These are phyloP conservation scores for Xestia ashworthii DNA, from an alignment of 2,888 invertebrate genomes.

Conservation along the genomic window DNA sequence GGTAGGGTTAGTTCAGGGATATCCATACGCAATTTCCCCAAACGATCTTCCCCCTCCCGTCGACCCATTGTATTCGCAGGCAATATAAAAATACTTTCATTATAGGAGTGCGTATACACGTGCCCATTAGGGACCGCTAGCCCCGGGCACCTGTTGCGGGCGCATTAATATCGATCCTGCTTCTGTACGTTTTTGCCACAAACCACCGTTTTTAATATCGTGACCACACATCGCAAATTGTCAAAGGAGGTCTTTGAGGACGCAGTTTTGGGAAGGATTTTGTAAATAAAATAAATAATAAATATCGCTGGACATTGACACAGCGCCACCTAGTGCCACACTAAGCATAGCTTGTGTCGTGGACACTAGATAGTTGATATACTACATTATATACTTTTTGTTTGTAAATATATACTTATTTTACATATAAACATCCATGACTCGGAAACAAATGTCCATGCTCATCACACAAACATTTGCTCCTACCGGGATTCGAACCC, in stretches of 20 bases:
- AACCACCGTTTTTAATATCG: constrained; percentile 41
- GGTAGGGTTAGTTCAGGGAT: not conserved
- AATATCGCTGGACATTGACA: too few species aligned
- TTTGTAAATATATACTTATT: too few species aligned
- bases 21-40: constrained; percentile 19
- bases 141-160: constrained; percentile 71
- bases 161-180: constrained; percentile 70
- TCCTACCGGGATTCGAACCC: too few species aligned
- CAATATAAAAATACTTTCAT: constrained; percentile 62
- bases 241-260: constrained; percentile 12
- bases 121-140: constrained; percentile 56
- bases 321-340: too few species aligned
- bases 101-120: constrained; percentile 50
- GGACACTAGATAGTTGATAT: too few species aligned
- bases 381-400: too few species aligned
- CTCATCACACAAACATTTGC: too few species aligned
- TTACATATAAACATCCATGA: too few species aligned
- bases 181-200: constrained; percentile 10
- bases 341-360: too few species aligned
- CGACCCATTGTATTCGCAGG: constrained; percentile 36
- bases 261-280: not conserved
- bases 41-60: not conserved
- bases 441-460: too few species aligned
- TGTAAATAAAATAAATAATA: not conserved
- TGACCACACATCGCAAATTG: constrained; percentile 37